Base-by-base conservation (phyloP, 2,113 vertebrate species). In the Odocoileus hemionus region DNA sequence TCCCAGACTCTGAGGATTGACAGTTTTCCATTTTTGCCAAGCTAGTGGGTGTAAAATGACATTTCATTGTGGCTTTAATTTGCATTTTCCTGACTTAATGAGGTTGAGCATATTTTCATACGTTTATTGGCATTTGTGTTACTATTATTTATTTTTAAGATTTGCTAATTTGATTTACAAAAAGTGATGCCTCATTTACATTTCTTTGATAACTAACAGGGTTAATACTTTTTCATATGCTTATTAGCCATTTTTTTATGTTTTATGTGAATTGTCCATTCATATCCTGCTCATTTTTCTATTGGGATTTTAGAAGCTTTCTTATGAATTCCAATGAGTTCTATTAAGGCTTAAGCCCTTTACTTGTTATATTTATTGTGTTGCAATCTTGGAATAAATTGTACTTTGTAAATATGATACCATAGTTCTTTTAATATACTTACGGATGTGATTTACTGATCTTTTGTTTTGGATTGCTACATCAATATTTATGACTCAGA, bases 181-280 rank as follows among this genome's bases (percentile, higher is more conserved):
- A 98, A 96, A 96, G 79, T 76, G 92, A 97, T 96, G 92, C 89
- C 91, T 97, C 89, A 91, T 98, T 97, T 98, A 85, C 95, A 97
- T 98, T 93, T 96, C 97, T 98, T 97, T 98, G 98, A 97, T 97
- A 98, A 95, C 96, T 94, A 98, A 96, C 92, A 89, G 95, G 96
- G 95, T 97, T 98, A 98, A 97, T 97, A 97, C 95, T 96, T 98
- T 97, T 98, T 98, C 97, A 97, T 96, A 98, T 98, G 98, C 97
- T 97, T 97, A 98, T 98, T 95, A 98, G 95, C 80, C 97, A 84
- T 88, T 97, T 80, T 80, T 98, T 96, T 94, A 96, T 87, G 96
- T 95, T 95, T 94, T 93, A 33, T 78, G 86, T 89, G 95, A 97
- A 92, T 96, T 96, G 94, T 96, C 97, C 97, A 98, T 98, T 98